Base-by-base conservation (phyloP, 2,113 vertebrate species). In the Syngnathus floridae region DNA sequence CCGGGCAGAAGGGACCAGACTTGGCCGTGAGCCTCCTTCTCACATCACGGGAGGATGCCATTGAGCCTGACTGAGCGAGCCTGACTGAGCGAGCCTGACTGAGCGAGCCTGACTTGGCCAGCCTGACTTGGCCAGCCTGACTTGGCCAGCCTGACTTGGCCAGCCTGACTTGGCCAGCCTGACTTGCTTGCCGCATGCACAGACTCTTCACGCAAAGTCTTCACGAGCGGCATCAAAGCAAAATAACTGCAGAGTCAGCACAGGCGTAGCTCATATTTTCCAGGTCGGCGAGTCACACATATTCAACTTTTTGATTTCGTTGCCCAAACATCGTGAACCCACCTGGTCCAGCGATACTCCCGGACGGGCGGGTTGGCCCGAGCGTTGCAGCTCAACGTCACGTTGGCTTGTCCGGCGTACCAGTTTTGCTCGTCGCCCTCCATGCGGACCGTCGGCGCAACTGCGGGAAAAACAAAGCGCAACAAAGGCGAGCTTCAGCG, bases 351-450 rank as follows among this genome's bases (percentile, higher is more conserved):
- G 6, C 81, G 86, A 73, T 93, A 93, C 66, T 89, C 88, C 76
- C 86, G 88, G 12, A 93, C 93, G 41, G 93, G 89, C 61, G 96
- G 96, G 88, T 97, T 99, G 79, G 96, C 94, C 86, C 91, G 93
- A 82, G 94, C 95, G 78, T 90, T 91, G 86, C 96, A 98, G 56
- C 88, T 92, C 65, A 99, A 91, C 82, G 90, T 91, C 74, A 95
- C 94, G 17, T 95, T 91, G 67, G 85, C 88, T 87, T 95, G 93
- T 78, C 96, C 95, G 60, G 94, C 92, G 75, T 93, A 95, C 96
- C 95, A 97, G 78, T 92, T 94, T 61, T 91, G 90, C 83, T 93
- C 88, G 74, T 89, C 89, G 36, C 92, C 94, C 73, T 83, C 87
- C 73, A 97, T 88, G 26, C 91, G 90, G 72, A 99, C 93, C 74